A percentile compares a stretch with the other conserved stretches of the same genome.
phyloP scores from a whole-genome alignment of 2,888 invertebrate species.

The Melanophora roralis region DNA sequence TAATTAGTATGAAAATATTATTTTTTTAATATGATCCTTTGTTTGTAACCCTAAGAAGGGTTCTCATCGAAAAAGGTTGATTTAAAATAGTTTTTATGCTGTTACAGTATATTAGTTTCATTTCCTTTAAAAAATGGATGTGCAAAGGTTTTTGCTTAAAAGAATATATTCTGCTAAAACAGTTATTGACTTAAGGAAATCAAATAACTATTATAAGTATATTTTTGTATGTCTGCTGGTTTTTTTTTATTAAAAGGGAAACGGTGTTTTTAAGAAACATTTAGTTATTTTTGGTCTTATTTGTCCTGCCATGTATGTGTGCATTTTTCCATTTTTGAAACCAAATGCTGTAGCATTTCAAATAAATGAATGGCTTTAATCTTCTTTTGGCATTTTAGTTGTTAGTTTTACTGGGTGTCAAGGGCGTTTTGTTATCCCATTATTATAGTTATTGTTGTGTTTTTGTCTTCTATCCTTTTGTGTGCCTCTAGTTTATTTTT shows the following conservation, averaged over 20 bases:
- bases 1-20: too few species aligned
- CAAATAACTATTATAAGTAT: too few species aligned
- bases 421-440: constrained; percentile 76
- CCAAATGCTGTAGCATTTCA: constrained; percentile 37
- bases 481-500: constrained; percentile 63
- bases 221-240: too few species aligned
- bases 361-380: constrained; percentile 60
- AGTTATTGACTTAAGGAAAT: too few species aligned
- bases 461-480: constrained; percentile 52
- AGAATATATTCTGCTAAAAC: too few species aligned
- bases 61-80: too few species aligned
- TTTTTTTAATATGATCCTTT: too few species aligned
- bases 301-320: not conserved
- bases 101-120: too few species aligned
- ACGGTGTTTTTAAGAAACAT: not conserved
- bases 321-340: constrained; percentile 3
- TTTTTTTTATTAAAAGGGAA: not conserved
- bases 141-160: too few species aligned
- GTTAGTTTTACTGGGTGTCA: constrained; percentile 73
- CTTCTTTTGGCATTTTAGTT: constrained; percentile 61
- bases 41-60: too few species aligned
- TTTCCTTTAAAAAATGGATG: too few species aligned
- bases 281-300: not conserved
- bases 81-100: too few species aligned
- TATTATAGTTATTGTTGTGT: constrained; percentile 66